Conservation (phyloP, 2,113 vertebrate genomes). For the Elgaria multicarinata region DNA sequence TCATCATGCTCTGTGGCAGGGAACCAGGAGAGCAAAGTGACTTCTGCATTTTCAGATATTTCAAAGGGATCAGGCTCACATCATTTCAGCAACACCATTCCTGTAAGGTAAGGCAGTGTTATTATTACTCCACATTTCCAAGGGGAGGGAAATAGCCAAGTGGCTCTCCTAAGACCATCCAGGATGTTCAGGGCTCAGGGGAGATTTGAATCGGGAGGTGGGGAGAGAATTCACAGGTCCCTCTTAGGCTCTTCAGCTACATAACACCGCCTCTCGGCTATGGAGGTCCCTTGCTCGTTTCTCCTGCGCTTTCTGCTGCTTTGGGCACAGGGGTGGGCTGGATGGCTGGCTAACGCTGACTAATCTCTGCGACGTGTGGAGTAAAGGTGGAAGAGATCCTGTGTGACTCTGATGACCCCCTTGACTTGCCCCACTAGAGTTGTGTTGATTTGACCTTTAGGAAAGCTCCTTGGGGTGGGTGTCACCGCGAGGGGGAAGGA, state of each 20-base stretch:
- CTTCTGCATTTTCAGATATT: background rate
- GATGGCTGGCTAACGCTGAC: background rate
- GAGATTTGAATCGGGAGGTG: background rate
- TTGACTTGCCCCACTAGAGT: background rate
- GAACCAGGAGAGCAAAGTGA: background rate
- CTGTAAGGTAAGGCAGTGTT: background rate
- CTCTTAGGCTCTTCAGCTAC: background rate
- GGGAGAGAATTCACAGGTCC: background rate
- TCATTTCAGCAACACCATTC: background rate
- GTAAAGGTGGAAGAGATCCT: background rate
- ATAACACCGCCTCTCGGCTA: background rate
- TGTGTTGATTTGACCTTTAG: background rate
- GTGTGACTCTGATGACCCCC: background rate
- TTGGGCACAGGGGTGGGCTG: too few species aligned
- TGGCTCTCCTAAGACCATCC: background rate
- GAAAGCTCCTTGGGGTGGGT: background rate
- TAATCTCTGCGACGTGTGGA: conserved; percentile 15
- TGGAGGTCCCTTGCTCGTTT: background rate
- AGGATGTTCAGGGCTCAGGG: background rate
- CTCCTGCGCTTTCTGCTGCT: background rate
- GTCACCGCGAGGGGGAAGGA: background rate
- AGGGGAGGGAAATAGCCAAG: background rate
- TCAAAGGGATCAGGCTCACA: background rate
- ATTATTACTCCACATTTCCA: background rate
- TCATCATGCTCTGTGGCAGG: background rate